Evolutionary conservation across 2,797 vertebrate genomes (phyloP), one percentile per base, ranked within the genome.

Genomic region (Lithobates pipiens): DNA sequence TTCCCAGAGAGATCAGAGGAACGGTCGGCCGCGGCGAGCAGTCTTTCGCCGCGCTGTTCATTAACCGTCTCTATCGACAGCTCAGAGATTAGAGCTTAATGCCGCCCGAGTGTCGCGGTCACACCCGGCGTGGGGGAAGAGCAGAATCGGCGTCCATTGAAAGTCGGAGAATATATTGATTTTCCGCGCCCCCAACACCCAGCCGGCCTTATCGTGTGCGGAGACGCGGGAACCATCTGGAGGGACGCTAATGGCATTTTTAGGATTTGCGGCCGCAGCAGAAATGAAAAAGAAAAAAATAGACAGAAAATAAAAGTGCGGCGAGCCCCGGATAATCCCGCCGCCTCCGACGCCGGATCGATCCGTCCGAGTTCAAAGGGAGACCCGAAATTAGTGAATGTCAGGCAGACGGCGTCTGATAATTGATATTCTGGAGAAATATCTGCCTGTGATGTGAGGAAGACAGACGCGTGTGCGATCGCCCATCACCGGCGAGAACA

Each of bases 161-260:
- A 92, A 91, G 90, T 93, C 89, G 91, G 90, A 93, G 93, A 90
- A 81, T 80, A 89, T 92, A 92, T 93, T 90, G 93, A 92, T 93
- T 92, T 93, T 91, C 91, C 89, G 87, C 89, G 88, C 90, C 89
- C 91, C 90, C 91, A 90, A 89, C 92, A 92, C 91, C 89, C 91
- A 89, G 91, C 90, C 91, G 88, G 91, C 87, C 91, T 90, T 90
- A 91, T 91, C 89, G 91, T 89, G 91, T 91, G 89, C 88, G 88
- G 90, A 90, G 91, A 91, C 80, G 89, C 88, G 88, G 90, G 90
- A 91, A 91, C 80, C 34, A 86, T 90, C 83, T 88, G 85, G 86
- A 91, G 89, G 81, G 88, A 88, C 90, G 85, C 88, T 91, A 92
- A 91, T 91, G 89, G 89, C 90, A 90, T 93, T 90, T 44, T 89